These are phyloP conservation scores for Oreochromis niloticus DNA, from an alignment of 2,113 vertebrate species.

Conservation along the genomic window DNA sequence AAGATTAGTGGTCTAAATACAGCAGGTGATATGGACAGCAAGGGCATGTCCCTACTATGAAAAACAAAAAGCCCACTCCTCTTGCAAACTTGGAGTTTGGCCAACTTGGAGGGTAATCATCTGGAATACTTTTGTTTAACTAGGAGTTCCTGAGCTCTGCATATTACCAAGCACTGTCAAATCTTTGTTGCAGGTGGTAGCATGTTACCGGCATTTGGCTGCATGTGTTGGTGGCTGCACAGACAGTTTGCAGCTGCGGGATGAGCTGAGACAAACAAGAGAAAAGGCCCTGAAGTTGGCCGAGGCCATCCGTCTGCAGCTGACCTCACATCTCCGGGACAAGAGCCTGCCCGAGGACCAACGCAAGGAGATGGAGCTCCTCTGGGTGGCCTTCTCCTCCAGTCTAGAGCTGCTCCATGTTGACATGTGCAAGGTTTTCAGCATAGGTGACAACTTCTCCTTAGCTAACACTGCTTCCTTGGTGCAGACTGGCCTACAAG, in stretches of 20 bases:
- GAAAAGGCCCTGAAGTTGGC: constrained; percentile 70
- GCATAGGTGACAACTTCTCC: constrained; percentile 60
- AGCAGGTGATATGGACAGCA: neutral
- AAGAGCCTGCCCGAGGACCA: constrained; percentile 64
- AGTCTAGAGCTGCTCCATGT: constrained; percentile 74
- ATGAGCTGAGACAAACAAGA: constrained; percentile 69
- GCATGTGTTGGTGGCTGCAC: constrained; percentile 72
- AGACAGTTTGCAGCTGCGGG: constrained; percentile 67
- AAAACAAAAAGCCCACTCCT: neutral
- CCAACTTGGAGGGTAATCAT: neutral
- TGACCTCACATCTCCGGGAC: constrained; percentile 72
- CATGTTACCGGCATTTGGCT: constrained; percentile 76
- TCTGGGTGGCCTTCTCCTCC: constrained; percentile 79
- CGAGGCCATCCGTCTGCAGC: constrained; percentile 42
- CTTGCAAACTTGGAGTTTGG: neutral
- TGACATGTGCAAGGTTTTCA: constrained; percentile 80
- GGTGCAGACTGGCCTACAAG: constrained; percentile 76
- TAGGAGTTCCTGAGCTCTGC: neutral
- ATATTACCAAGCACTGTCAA: neutral
- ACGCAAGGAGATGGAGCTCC: constrained; percentile 71
- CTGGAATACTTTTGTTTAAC: neutral
- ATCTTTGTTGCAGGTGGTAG: constrained; percentile 67
- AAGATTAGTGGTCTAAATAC: neutral
- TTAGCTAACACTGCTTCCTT: constrained; percentile 43
- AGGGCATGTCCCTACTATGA: neutral